Evolutionary conservation across 2,113 vertebrate genomes (phyloP).

Genomic region (Ciconia boyciana): DNA sequence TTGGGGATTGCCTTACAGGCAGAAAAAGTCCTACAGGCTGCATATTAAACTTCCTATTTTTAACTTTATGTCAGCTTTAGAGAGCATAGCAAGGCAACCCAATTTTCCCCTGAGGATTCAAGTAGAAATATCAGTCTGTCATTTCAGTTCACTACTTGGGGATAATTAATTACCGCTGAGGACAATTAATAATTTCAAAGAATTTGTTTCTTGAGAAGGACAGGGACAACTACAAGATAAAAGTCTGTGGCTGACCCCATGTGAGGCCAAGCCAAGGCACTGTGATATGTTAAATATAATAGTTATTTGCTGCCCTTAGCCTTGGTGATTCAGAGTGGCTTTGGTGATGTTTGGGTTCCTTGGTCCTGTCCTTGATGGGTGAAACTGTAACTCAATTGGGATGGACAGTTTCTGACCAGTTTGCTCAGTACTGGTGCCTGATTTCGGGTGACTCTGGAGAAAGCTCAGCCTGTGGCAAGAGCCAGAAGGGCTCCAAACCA

Average conservation of each 20-base stretch:
- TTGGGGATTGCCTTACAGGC: slow-evolving; percentile 27
- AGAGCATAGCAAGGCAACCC: slow-evolving; percentile 23
- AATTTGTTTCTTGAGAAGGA: background rate
- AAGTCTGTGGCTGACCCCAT: background rate
- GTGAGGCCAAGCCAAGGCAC: background rate
- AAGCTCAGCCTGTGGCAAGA: background rate
- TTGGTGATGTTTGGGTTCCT: background rate
- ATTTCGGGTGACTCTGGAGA: background rate
- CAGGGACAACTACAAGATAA: background rate
- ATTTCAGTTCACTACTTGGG: slow-evolving; percentile 44
- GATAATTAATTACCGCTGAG: slow-evolving; percentile 54
- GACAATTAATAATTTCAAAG: slow-evolving; percentile 39
- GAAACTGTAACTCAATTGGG: rapidly evolving
- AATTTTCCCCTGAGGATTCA: slow-evolving; percentile 22
- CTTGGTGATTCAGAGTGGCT: background rate
- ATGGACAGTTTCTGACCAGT: background rate
- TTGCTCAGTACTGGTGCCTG: background rate
- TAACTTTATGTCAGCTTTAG: slow-evolving; percentile 48
- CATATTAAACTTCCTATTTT: slow-evolving; percentile 64
- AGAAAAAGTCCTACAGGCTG: slow-evolving; percentile 38
- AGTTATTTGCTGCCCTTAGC: background rate
- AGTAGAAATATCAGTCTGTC: slow-evolving; percentile 56
- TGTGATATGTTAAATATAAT: background rate
- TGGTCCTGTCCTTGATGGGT: background rate
- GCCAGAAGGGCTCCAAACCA: background rate